Evolutionary conservation across 2,888 invertebrate genomes (phyloP), one percentile per base, ranked within the genome.

Genomic region (Drosophila gaucha): DNA sequence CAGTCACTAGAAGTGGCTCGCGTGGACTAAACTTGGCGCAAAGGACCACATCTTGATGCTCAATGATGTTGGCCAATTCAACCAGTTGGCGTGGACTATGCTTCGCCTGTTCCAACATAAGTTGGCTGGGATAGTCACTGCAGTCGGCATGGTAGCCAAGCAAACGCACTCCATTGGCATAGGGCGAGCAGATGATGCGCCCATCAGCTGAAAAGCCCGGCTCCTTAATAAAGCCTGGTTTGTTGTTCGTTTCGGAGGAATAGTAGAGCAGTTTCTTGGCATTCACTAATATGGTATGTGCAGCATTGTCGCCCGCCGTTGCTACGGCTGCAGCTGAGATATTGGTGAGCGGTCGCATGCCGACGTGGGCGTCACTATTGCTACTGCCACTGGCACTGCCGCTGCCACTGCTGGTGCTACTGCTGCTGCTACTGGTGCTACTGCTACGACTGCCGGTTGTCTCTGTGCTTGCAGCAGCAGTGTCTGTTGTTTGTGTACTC

Each of bases 221-320:
- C 89, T 98, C 98, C 92, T 98, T 98, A 57, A 98, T 98, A 83
- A 96, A 97, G 0, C 97, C 98, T 73, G 95, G 95, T 1, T 97
- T 98, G 12, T 96, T 96, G 89, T 97, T 97, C 0, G 96, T 95
- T 90, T 98, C 98, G 86, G 96, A 95, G 8, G 95, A 93, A 87
- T 94, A 98, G 91, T 96, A 97, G 6, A 97, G 95, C 49, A 98
- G 93, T 41, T 98, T 93, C 12, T 95, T 94, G 18, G 94, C 92
- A 91, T 97, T 97, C 66, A 90, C 88, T 46, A 90, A 79, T 10
- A 92, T 91, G 35, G 80, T 70, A 35, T 78, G 85, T 3, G 38
- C 9, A 14, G 33, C 24, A 26, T 10, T 39, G n/a, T 52, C 63
- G 33, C 36, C n/a, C 10, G 43, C 20, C 6, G 64, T 31, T 10